phyloP scores from a whole-genome alignment of 2,888 invertebrate species.

The Phengaris arion region DNA sequence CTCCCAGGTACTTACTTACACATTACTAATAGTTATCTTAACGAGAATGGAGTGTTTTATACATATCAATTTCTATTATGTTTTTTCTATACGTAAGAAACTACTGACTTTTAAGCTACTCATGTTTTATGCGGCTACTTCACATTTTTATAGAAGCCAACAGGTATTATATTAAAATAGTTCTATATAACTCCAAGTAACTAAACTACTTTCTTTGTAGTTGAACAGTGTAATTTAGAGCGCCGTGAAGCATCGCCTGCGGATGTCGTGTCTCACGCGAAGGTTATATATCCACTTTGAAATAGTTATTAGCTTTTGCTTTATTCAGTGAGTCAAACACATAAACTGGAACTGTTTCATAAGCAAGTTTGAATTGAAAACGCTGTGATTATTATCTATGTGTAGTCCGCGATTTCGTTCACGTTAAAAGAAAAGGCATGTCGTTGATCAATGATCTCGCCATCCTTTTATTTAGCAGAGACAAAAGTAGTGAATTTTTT shows the following conservation, averaged over 20 bases:
- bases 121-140: background rate
- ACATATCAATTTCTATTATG: no score
- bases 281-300: background rate
- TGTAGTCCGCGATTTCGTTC: background rate
- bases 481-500: no score
- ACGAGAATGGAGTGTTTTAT: no score
- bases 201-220: constrained; percentile 22
- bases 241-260: constrained; percentile 19
- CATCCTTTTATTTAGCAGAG: no score
- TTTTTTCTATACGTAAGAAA: no score
- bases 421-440: no score
- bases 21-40: background rate
- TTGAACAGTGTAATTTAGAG: constrained; percentile 27
- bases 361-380: background rate
- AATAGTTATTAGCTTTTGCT: constrained; percentile 23
- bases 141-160: background rate
- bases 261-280: constrained; percentile 36
- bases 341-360: background rate
- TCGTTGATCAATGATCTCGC: no score
- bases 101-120: no score
- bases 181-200: background rate
- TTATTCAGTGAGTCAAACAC: constrained; percentile 13
- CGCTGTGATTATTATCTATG: no score
- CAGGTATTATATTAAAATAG: background rate
- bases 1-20: no score